A percentile compares a stretch with the other conserved stretches of the same genome.
Conservation (phyloP, 2,888 invertebrate species). For the Xestia sexstrigata region DNA sequence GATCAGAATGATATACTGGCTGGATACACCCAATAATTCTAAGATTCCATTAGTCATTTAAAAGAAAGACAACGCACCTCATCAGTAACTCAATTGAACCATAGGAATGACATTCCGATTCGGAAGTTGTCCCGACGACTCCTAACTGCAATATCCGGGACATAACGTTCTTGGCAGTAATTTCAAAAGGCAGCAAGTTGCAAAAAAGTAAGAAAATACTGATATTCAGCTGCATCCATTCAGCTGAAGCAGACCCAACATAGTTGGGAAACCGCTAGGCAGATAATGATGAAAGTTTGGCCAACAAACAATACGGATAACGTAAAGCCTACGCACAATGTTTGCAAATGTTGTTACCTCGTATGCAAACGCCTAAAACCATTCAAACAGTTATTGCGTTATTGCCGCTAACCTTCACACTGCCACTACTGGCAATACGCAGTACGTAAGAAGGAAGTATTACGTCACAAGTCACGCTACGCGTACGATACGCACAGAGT, state of each 20-base stretch:
- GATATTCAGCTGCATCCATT: no score
- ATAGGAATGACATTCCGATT: constrained; percentile 24
- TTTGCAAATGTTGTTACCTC: neutral
- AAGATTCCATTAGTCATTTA: no score
- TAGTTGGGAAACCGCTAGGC: no score
- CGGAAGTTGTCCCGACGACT: no score
- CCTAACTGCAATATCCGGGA: no score
- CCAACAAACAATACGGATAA: neutral
- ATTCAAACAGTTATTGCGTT: no score
- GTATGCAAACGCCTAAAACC: neutral
- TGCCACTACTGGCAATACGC: constrained; percentile 39
- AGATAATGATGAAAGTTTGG: neutral
- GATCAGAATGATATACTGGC: no score
- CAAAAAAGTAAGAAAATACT: no score
- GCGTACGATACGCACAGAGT: constrained; percentile 40
- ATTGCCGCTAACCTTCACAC: neutral
- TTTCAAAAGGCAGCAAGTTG: no score
- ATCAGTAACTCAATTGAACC: neutral
- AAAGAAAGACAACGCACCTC: neutral
- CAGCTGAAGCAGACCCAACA: no score
- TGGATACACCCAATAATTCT: no score
- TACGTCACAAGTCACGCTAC: constrained; percentile 41
- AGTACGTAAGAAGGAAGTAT: constrained; percentile 45
- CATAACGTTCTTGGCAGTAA: no score
- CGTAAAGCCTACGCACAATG: neutral